A percentile compares a stretch with the other conserved stretches of the same genome.
phyloP scores from a whole-genome alignment of 2,888 invertebrate species.

The Encarsia formosa region DNA sequence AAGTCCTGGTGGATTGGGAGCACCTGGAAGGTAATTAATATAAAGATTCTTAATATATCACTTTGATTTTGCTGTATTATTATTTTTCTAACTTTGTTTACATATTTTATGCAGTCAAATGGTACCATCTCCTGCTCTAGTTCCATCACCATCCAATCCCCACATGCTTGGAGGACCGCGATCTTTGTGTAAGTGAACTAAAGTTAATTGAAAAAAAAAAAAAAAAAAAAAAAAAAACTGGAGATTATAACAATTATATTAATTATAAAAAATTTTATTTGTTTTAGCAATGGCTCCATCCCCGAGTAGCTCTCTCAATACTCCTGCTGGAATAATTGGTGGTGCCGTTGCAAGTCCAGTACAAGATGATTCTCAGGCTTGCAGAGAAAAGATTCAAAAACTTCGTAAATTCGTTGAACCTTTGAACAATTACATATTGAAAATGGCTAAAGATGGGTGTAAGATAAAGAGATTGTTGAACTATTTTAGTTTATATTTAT shows the following conservation, averaged over 20 bases:
- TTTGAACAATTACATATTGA: conserved; percentile 81
- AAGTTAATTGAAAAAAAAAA: no score
- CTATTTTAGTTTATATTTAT: not conserved
- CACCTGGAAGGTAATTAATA: conserved; percentile 43
- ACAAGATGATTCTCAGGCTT: conserved; percentile 72
- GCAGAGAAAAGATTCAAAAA: conserved; percentile 89
- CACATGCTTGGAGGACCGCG: conserved; percentile 60
- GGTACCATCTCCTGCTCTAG: conserved; percentile 68
- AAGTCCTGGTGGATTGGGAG: conserved; percentile 63
- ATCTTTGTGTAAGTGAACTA: conserved; percentile 56
- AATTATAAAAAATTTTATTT: not conserved
- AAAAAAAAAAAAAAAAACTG: no score
- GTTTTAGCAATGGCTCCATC: conserved; percentile 64
- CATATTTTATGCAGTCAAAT: conserved; percentile 51
- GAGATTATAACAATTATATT: not conserved
- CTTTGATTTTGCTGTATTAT: not conserved
- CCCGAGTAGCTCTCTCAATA: conserved; percentile 78
- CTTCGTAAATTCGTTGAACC: conserved; percentile 93
- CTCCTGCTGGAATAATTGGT: conserved; percentile 57
- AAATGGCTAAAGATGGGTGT: conserved; percentile 71
- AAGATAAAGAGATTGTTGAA: conserved; percentile 22
- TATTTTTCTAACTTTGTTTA: conserved; percentile 1
- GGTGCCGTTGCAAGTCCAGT: conserved; percentile 59
- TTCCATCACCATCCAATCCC: conserved; percentile 65
- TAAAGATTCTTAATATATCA: not conserved